phyloP scores from a whole-genome alignment of 2,888 invertebrate species.

The Kryphioiulus occultus region DNA sequence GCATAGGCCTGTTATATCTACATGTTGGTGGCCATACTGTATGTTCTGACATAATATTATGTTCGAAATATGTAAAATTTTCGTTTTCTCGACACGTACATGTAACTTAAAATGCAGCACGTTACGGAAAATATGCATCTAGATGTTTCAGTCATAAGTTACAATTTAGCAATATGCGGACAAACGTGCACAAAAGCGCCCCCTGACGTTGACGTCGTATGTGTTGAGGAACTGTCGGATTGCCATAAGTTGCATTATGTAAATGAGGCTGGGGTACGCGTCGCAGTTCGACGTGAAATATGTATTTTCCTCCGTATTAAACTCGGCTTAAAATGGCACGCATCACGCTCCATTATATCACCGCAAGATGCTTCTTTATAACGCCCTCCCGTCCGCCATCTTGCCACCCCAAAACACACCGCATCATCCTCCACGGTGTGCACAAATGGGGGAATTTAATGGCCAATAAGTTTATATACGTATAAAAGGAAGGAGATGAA shows the following conservation, averaged over 20 bases:
- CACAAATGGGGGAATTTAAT: background rate
- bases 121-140: too few relatives aligned
- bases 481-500: constrained; percentile 15
- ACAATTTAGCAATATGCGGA: too few relatives aligned
- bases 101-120: too few relatives aligned
- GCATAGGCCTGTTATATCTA: too few relatives aligned
- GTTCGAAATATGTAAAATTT: too few relatives aligned
- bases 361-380: constrained; percentile 1
- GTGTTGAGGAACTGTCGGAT: background rate
- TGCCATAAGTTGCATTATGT: background rate
- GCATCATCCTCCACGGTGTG: background rate
- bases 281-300: background rate
- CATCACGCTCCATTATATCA: constrained; percentile 23
- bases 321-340: background rate
- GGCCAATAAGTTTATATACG: background rate
- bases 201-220: too few relatives aligned
- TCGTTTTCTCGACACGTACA: too few relatives aligned
- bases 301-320: background rate
- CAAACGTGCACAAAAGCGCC: too few relatives aligned
- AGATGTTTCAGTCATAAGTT: too few relatives aligned
- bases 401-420: background rate
- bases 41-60: too few relatives aligned
- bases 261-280: background rate
- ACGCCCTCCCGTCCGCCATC: background rate
- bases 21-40: too few relatives aligned